These are phyloP conservation scores for Zaprionus taronus DNA, from an alignment of 1,140 invertebrate genomes.

Conservation along the genomic window DNA sequence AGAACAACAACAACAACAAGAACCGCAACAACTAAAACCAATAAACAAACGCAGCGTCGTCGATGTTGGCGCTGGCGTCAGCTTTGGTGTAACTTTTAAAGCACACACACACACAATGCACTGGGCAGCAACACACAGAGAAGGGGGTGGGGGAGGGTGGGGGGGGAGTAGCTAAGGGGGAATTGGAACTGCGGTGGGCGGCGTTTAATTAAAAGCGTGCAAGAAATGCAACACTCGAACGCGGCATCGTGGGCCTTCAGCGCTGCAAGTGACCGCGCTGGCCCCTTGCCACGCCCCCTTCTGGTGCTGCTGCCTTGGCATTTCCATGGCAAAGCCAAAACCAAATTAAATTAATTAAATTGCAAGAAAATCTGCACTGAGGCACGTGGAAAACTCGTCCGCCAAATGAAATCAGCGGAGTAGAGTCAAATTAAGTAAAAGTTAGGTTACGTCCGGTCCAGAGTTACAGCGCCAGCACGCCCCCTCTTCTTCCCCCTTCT, in stretches of 20 bases:
- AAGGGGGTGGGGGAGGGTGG: constrained; percentile 3
- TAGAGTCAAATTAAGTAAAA: constrained; percentile 67
- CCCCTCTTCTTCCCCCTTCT: neutral
- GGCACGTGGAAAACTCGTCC: constrained; percentile 50
- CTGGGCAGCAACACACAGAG: neutral
- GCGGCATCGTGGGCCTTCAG: constrained; percentile 16
- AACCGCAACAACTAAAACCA: constrained; percentile 13
- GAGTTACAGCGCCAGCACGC: neutral
- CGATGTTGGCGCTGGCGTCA: neutral
- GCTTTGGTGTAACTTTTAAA: constrained; percentile 10
- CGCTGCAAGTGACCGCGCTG: constrained; percentile 9
- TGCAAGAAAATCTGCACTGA: constrained; percentile 60
- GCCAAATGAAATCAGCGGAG: constrained; percentile 64
- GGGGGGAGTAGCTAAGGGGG: neutral
- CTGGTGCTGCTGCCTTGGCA: constrained; percentile 4
- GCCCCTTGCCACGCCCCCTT: neutral
- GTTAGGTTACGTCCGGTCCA: constrained; percentile 32
- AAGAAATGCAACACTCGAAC: constrained; percentile 73
- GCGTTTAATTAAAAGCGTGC: constrained; percentile 77
- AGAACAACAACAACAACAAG: neutral
- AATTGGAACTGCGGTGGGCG: constrained; percentile 48
- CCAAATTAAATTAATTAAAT: constrained; percentile 80
- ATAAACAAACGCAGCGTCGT: constrained; percentile 10
- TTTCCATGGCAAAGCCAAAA: constrained; percentile 43
- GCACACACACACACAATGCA: constrained; percentile 20